phyloP scores from a whole-genome alignment of 2,113 vertebrate genomes.

The Paramormyrops kingsleyae region DNA sequence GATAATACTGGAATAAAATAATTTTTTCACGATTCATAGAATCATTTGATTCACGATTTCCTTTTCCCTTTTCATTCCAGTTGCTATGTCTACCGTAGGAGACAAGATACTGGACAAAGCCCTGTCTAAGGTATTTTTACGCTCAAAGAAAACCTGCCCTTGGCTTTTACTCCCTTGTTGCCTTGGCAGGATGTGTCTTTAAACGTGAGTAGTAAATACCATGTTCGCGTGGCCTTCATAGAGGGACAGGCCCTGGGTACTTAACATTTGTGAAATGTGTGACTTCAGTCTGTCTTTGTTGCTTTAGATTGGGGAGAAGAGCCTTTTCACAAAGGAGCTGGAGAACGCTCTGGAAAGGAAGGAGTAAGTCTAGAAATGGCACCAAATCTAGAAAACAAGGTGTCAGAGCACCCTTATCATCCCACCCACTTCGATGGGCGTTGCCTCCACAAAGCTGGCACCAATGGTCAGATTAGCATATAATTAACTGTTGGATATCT shows the following conservation, averaged over 20 bases:
- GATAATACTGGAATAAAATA: background rate
- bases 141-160: background rate
- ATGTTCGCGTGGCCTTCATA: background rate
- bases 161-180: background rate
- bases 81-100: constrained; percentile 90
- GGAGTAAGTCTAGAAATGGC: constrained; percentile 66
- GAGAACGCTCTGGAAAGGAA: constrained; percentile 89
- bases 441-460: background rate
- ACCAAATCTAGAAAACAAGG: background rate
- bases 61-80: constrained; percentile 56
- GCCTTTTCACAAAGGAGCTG: constrained; percentile 94
- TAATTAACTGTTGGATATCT: background rate
- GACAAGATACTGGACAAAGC: constrained; percentile 96
- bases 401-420: background rate
- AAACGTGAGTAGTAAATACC: background rate
- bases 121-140: constrained; percentile 80
- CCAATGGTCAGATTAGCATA: background rate
- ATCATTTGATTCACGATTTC: background rate
- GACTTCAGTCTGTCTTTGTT: constrained; percentile 9
- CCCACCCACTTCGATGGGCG: background rate
- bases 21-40: background rate
- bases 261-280: background rate
- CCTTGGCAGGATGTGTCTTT: background rate
- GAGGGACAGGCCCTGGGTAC: background rate
- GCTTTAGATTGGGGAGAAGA: constrained; percentile 94